phyloP scores from a whole-genome alignment of 2,888 invertebrate genomes.

The Pandemis cinnamomeana region DNA sequence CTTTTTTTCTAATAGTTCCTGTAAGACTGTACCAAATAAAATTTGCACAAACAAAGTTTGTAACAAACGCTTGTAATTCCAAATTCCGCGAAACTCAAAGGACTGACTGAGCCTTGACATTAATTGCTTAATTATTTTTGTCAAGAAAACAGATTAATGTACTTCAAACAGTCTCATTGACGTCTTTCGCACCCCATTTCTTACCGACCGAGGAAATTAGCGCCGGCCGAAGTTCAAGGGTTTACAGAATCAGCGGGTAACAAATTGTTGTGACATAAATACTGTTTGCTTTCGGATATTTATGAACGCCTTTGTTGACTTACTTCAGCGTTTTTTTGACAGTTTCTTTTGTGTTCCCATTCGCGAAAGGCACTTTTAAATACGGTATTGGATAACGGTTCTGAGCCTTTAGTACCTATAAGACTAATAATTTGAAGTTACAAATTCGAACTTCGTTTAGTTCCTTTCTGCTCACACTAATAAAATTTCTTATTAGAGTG shows the following conservation, averaged over 20 bases:
- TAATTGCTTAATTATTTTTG: slow-evolving; percentile 37
- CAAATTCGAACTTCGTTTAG: too few relatives aligned
- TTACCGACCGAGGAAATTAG: slow-evolving; percentile 26
- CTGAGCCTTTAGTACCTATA: too few relatives aligned
- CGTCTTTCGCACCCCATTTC: slow-evolving; percentile 34
- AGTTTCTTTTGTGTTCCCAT: neutral
- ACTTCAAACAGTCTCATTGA: slow-evolving; percentile 31
- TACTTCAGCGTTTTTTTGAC: neutral
- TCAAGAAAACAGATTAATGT: slow-evolving; percentile 34
- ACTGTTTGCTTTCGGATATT: neutral
- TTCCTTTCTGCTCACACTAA: too few relatives aligned
- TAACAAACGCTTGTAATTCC: neutral
- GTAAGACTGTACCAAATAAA: too few relatives aligned
- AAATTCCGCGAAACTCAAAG: neutral
- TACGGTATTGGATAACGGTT: too few relatives aligned
- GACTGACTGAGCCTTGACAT: neutral
- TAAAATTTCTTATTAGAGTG: too few relatives aligned
- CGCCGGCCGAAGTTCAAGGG: slow-evolving; percentile 6
- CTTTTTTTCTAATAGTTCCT: too few relatives aligned
- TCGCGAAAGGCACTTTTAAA: too few relatives aligned
- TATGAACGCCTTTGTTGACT: neutral
- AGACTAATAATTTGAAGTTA: too few relatives aligned
- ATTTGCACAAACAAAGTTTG: too few relatives aligned
- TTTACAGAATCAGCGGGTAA: neutral
- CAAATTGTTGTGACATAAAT: slow-evolving; percentile 29